phyloP scores from a whole-genome alignment of 2,888 invertebrate genomes.

The Gryllus longicercus region DNA sequence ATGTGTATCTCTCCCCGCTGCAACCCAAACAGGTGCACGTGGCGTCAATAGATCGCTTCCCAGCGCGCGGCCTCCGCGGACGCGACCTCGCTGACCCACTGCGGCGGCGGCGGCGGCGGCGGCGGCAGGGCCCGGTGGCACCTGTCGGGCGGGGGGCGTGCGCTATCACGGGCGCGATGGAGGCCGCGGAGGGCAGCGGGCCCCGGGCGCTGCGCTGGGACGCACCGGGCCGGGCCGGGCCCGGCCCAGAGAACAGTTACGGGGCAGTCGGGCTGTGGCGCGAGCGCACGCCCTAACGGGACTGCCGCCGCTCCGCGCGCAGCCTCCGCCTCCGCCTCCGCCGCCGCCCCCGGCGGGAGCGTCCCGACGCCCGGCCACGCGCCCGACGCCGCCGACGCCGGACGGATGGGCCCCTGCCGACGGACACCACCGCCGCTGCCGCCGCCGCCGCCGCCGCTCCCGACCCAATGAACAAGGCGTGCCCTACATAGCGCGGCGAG shows the following conservation, averaged over 20 bases:
- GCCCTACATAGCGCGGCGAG: no score
- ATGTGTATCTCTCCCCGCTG: no score
- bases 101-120: not conserved
- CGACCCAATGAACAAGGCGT: no score
- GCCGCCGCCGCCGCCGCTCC: no score
- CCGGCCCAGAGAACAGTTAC: not conserved
- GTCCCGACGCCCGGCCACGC: not conserved
- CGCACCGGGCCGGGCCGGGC: not conserved
- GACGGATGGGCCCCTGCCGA: not conserved
- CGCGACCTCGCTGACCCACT: no score
- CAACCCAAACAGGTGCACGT: no score
- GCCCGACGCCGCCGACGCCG: not conserved
- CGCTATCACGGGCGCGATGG: not conserved
- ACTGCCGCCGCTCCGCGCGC: not conserved
- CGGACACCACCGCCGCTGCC: no score
- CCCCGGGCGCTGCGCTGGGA: not conserved
- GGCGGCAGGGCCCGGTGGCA: not conserved
- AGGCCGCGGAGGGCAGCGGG: not conserved
- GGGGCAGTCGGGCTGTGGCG: slow-evolving; percentile 1
- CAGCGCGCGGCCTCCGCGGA: no score
- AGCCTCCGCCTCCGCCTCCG: not conserved
- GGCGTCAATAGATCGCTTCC: no score
- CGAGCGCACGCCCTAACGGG: not conserved
- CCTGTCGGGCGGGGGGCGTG: not conserved
- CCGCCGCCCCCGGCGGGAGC: not conserved